phyloP scores from a whole-genome alignment of 2,797 vertebrate species.

The Podarcis siculus region DNA sequence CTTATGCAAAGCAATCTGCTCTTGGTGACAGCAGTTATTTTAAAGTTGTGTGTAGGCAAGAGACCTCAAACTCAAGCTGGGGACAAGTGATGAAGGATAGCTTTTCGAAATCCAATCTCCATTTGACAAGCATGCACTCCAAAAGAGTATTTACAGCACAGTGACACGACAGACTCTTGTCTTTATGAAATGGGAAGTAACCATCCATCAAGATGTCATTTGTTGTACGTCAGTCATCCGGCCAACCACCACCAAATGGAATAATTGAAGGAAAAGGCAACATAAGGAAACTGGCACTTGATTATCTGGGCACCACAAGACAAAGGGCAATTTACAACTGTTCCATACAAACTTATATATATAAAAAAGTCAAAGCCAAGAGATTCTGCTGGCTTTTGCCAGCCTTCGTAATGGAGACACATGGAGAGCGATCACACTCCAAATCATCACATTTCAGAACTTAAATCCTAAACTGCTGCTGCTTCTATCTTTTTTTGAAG shows the following conservation, averaged over 20 bases:
- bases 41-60: background rate
- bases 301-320: background rate
- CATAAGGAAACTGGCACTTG: background rate
- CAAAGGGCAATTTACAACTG: background rate
- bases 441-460: background rate
- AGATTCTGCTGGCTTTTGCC: background rate
- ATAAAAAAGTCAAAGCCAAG: background rate
- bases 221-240: background rate
- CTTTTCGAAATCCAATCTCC: constrained; percentile 33
- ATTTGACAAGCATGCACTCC: constrained; percentile 4
- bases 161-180: background rate
- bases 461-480: background rate
- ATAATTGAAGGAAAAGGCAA: constrained; percentile 17
- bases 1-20: constrained; percentile 25
- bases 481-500: background rate
- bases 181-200: constrained; percentile 28
- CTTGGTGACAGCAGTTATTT: background rate
- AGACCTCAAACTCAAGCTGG: background rate
- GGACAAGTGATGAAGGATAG: constrained; percentile 1
- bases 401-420: background rate
- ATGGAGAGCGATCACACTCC: background rate
- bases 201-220: constrained; percentile 9
- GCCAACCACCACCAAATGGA: background rate
- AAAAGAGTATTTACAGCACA: background rate
- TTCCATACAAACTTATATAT: background rate